phyloP scores from a whole-genome alignment of 2,113 vertebrate genomes.

The Ahaetulla prasina region DNA sequence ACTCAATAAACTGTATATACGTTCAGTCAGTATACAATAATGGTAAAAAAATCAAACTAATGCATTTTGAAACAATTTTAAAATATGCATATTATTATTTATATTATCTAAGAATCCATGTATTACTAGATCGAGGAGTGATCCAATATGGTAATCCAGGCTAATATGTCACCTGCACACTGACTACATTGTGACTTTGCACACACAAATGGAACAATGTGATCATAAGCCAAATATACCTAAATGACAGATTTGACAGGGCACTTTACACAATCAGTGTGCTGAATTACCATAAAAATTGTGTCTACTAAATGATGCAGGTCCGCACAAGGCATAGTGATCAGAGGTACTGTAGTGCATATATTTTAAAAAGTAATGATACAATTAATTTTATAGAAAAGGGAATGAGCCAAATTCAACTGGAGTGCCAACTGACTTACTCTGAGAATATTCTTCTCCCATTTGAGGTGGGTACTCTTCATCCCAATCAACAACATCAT shows the following conservation, averaged over 20 bases:
- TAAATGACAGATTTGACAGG: neutral
- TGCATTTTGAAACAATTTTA: neutral
- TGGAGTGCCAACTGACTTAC: slow-evolving; percentile 68
- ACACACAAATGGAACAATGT: neutral
- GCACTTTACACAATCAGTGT: neutral
- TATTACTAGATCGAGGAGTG: neutral
- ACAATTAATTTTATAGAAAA: no score
- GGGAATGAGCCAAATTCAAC: no score
- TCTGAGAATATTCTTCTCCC: slow-evolving; percentile 99
- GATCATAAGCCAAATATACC: neutral
- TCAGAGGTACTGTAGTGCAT: neutral
- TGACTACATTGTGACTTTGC: neutral
- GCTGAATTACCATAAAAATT: neutral
- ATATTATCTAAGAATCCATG: neutral
- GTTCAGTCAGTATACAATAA: neutral
- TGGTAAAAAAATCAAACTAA: neutral
- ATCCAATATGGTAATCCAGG: neutral
- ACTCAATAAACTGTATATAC: neutral
- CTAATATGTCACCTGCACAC: neutral
- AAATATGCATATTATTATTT: neutral
- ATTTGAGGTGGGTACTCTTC: slow-evolving; percentile 98
- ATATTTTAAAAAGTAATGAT: no score
- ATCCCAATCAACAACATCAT: slow-evolving; percentile 98
- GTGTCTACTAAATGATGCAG: neutral
- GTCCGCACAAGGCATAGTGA: neutral